Evolutionary conservation across 2,113 vertebrate species (phyloP), one percentile per base, ranked within the genome.

Genomic region (Hemibagrus wyckioides): DNA sequence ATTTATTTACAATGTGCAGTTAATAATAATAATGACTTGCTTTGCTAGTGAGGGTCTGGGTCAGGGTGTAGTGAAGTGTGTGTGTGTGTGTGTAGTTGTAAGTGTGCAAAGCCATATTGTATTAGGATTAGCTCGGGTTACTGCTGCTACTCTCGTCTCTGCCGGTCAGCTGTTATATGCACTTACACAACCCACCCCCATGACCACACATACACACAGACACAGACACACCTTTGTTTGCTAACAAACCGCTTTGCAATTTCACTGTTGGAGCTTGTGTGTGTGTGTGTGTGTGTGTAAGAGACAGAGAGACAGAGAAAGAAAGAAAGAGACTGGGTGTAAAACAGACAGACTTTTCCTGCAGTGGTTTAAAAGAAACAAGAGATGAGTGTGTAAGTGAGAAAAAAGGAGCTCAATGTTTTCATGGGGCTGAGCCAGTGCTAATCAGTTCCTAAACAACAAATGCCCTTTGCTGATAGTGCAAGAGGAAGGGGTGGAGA

Each of bases 91-190:
- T 48, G 79, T 28, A 21, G 77, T 52, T 39, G 52, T 88, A 84
- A 88, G 85, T 83, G 84, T 79, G 84, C 73, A 86, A 85, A 90
- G 89, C 84, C 83, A 79, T 84, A 89, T 82, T 85, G 86, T 87
- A 85, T 83, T 76, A 85, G 80, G 89, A 89, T 89, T 88, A 89
- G 79, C 86, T 89, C 86, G 59, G 83, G 87, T 88, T 89, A 87
- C 89, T 69, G 83, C 83, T 89, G 82, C 82, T 82, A 50, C 50
- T 85, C 71, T 85, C 25, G 57, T 83, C 83, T 81, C 80, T 76
- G 88, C 65, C 30, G 48, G 88, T 89, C 88, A 89, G 85, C 89
- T 85, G 86, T 79, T 87, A 79, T 79, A 67, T 82, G 86, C 84
- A 87, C 81, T 54, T 77, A 57, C 52, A 85, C 83, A 85, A 50